Percentiles rank a stretch among this genome's conserved stretches.
These are phyloP conservation scores for Drosophila birchii DNA, from an alignment of 2,888 invertebrate species.

Conservation along the genomic window DNA sequence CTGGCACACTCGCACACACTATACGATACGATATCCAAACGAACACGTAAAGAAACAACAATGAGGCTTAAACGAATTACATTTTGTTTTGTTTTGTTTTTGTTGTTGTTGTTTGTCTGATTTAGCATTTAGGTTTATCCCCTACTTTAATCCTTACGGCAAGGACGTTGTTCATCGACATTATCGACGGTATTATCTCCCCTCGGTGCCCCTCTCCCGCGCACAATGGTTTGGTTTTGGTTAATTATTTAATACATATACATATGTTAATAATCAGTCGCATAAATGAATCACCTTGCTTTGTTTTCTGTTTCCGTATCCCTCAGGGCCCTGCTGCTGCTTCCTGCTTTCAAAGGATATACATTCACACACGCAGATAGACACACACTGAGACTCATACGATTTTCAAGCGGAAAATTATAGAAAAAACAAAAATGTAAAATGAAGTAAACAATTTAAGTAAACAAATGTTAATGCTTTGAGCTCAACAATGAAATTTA, in stretches of 20 bases:
- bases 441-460: too few relatives aligned
- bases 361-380: constrained; percentile 5
- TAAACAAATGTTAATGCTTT: too few relatives aligned
- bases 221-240: constrained; percentile 13
- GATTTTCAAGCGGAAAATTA: constrained; percentile 1
- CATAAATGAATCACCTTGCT: constrained; percentile 81
- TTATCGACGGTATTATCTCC: constrained; percentile 18
- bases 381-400: not conserved
- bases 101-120: not conserved
- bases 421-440: not conserved
- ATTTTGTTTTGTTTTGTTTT: constrained; percentile 2
- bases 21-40: constrained; percentile 39
- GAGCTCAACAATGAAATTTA: too few relatives aligned
- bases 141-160: constrained; percentile 53
- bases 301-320: constrained; percentile 38
- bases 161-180: constrained; percentile 24
- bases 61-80: constrained; percentile 38
- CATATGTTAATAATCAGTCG: constrained; percentile 79
- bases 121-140: constrained; percentile 33
- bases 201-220: constrained; percentile 9
- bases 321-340: constrained; percentile 13
- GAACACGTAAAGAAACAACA: constrained; percentile 54
- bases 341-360: not conserved
- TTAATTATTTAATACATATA: constrained; percentile 64
- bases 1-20: not conserved